These are phyloP conservation scores for Leptura quadrifasciata DNA, from an alignment of 2,888 invertebrate species.

Conservation along the genomic window DNA sequence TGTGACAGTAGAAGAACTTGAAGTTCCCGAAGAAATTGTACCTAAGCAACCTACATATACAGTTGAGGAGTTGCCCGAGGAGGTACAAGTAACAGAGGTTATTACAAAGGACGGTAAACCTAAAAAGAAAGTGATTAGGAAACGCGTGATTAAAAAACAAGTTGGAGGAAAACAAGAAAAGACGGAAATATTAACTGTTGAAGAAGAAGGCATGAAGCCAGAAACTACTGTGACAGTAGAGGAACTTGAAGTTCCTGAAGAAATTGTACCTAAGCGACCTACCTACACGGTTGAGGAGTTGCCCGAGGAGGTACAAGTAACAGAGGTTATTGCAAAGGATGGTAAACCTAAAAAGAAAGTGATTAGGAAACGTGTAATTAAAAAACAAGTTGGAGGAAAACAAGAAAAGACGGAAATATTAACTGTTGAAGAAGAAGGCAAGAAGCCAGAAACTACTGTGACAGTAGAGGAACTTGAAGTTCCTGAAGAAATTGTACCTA, in stretches of 20 bases:
- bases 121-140: slow-evolving; percentile 80
- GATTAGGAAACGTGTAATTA: slow-evolving; percentile 71
- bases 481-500: slow-evolving; percentile 50
- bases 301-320: slow-evolving; percentile 67
- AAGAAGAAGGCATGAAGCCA: slow-evolving; percentile 64
- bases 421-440: slow-evolving; percentile 70
- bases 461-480: slow-evolving; percentile 64
- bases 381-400: slow-evolving; percentile 70
- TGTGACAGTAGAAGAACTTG: slow-evolving; percentile 61
- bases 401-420: slow-evolving; percentile 67
- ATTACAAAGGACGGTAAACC: slow-evolving; percentile 78
- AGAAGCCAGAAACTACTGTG: slow-evolving; percentile 71
- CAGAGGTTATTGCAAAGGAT: slow-evolving; percentile 68
- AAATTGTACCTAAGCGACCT: slow-evolving; percentile 59
- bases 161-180: slow-evolving; percentile 90
- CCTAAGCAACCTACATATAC: slow-evolving; percentile 53
- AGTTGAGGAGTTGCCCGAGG: slow-evolving; percentile 61
- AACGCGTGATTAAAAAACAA: slow-evolving; percentile 79
- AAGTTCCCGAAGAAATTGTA: slow-evolving; percentile 62
- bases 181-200: slow-evolving; percentile 64
- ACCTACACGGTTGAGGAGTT: slow-evolving; percentile 63
- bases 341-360: slow-evolving; percentile 70
- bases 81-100: slow-evolving; percentile 75
- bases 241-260: slow-evolving; percentile 55
- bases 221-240: slow-evolving; percentile 62